phyloP scores from a whole-genome alignment of 2,888 invertebrate genomes.

The Hermodice carunculata region DNA sequence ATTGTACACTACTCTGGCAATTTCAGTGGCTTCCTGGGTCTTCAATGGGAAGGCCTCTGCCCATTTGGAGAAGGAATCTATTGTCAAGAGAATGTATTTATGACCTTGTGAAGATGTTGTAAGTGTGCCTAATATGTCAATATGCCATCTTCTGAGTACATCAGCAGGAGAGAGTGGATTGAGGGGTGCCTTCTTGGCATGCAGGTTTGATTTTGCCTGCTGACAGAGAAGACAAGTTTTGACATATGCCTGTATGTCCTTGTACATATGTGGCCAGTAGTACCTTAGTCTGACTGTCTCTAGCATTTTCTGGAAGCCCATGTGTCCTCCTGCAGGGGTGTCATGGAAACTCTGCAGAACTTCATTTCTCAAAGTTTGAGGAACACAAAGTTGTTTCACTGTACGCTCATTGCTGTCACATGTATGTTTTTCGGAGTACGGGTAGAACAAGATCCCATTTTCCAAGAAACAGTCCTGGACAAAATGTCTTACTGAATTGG shows the following conservation, averaged over 20 bases:
- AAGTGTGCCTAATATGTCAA: not conserved
- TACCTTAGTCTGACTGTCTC: not conserved
- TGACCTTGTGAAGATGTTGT: not conserved
- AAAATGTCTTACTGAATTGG: no score
- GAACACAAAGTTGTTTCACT: not conserved
- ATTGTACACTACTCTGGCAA: not conserved
- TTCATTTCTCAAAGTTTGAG: not conserved
- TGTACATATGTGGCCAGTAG: constrained; percentile 6
- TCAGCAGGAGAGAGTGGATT: not conserved
- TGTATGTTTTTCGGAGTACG: no score
- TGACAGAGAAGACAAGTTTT: not conserved
- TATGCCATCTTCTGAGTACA: not conserved
- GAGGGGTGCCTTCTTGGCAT: not conserved
- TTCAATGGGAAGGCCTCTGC: not conserved
- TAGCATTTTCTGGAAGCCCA: not conserved
- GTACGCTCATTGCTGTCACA: no score
- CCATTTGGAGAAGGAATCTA: constrained; percentile 1
- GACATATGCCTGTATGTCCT: not conserved
- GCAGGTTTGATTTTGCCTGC: not conserved
- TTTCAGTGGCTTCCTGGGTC: not conserved
- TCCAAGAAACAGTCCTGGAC: no score
- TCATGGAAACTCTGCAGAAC: not conserved
- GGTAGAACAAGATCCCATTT: no score
- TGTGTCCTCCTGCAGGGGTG: not conserved
- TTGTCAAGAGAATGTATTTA: not conserved